Conservation (phyloP, 1,140 invertebrate species). For the Formica exsecta region DNA sequence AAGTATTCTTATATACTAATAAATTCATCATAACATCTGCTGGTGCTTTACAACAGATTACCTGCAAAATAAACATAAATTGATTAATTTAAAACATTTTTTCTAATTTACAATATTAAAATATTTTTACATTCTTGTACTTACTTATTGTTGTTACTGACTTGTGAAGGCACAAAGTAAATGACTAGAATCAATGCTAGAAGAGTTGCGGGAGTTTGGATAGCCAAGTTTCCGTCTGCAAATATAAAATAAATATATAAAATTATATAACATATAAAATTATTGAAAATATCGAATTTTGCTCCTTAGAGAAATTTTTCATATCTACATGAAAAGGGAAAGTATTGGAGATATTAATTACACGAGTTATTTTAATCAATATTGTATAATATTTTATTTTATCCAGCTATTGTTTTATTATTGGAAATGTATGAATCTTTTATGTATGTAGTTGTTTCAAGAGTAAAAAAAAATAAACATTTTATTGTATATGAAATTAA, state of each 20-base stretch:
- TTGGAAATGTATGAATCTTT: too few relatives aligned
- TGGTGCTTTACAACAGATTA: constrained; percentile 84
- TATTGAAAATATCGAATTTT: not conserved
- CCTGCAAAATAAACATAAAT: constrained; percentile 63
- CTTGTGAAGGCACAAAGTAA: constrained; percentile 78
- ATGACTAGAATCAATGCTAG: constrained; percentile 79
- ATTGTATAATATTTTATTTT: too few relatives aligned
- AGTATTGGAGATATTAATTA: too few relatives aligned
- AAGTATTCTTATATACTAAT: constrained; percentile 71
- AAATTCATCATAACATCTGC: constrained; percentile 79
- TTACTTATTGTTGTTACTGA: constrained; percentile 77
- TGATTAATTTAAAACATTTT: not conserved
- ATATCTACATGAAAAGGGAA: too few relatives aligned
- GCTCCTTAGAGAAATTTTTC: too few relatives aligned
- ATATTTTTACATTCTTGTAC: not conserved
- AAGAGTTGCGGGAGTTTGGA: constrained; percentile 64
- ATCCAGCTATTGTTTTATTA: too few relatives aligned
- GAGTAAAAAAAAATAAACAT: too few relatives aligned
- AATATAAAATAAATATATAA: constrained; percentile 14
- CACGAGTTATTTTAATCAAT: too few relatives aligned
- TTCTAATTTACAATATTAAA: not conserved
- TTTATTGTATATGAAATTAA: too few relatives aligned
- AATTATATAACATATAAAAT: constrained; percentile 35
- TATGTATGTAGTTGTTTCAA: too few relatives aligned
- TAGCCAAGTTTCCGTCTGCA: constrained; percentile 70